Conservation (phyloP, 2,797 vertebrate species). For the Lophotriccus pileatus region DNA sequence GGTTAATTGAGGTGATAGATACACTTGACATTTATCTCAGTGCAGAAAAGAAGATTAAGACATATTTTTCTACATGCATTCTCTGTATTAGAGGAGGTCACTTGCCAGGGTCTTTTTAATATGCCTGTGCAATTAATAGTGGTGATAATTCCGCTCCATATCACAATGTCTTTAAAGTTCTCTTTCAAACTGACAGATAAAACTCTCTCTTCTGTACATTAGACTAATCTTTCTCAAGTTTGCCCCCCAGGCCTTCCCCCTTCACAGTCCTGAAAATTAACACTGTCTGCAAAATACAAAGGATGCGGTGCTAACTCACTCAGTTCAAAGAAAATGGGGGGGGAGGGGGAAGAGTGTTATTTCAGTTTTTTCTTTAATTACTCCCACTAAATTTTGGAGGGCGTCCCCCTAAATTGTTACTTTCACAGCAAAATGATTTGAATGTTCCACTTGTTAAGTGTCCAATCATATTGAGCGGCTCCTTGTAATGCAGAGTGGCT, state of each 20-base stretch:
- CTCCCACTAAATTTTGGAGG: constrained; percentile 72
- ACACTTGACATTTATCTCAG: constrained; percentile 85
- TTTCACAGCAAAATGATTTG: background rate
- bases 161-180: constrained; percentile 74
- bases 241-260: constrained; percentile 62
- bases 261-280: constrained; percentile 75
- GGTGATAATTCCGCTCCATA: constrained; percentile 74
- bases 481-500: background rate
- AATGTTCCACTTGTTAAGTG: background rate
- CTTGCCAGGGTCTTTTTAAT: constrained; percentile 82
- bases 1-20: constrained; percentile 89
- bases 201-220: constrained; percentile 69
- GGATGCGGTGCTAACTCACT: constrained; percentile 55
- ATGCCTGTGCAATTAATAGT: constrained; percentile 81
- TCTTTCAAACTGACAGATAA: constrained; percentile 77
- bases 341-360: background rate
- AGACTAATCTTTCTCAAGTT: constrained; percentile 79
- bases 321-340: constrained; percentile 44
- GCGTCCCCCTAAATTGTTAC: constrained; percentile 1
- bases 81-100: constrained; percentile 82
- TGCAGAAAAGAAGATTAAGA: constrained; percentile 80
- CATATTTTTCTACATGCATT: constrained; percentile 77
- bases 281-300: constrained; percentile 76
- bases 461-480: background rate
- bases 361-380: constrained; percentile 72